Conservation (phyloP, 1,140 invertebrate genomes). For the Eubasilissa regina region DNA sequence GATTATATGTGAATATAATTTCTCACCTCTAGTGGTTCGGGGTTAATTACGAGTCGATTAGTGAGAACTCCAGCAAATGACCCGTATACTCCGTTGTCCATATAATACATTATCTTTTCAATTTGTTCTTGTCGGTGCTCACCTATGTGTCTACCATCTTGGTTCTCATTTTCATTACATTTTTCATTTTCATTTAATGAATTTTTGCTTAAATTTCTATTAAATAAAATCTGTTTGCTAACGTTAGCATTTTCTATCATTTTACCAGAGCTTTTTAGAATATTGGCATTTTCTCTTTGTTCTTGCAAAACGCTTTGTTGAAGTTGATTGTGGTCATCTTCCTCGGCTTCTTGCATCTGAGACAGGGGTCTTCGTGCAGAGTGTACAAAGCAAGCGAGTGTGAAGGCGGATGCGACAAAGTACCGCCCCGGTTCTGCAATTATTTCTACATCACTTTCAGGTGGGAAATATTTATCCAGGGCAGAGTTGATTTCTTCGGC, state of each 20-base stretch:
- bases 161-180: background rate
- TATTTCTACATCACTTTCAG: constrained; percentile 80
- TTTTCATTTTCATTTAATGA: background rate
- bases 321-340: background rate
- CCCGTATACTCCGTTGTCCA: constrained; percentile 98
- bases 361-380: constrained; percentile 62
- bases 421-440: constrained; percentile 98
- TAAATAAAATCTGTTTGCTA: too few species aligned
- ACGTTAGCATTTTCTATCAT: too few species aligned
- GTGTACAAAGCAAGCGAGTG: constrained; percentile 84
- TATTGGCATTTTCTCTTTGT: background rate
- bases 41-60: constrained; percentile 88
- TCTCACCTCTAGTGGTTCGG: constrained; percentile 78
- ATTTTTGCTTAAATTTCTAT: background rate
- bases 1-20: too few species aligned
- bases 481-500: constrained; percentile 79
- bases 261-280: background rate
- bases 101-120: constrained; percentile 91
- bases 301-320: background rate
- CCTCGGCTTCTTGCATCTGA: background rate
- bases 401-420: constrained; percentile 95
- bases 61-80: constrained; percentile 97
- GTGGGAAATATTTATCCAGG: constrained; percentile 87
- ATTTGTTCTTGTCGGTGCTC: background rate
- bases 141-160: too few species aligned